A percentile compares a stretch with the other conserved stretches of the same genome.
Conservation (phyloP, 1,140 invertebrate genomes). For the Bilobella aurantiaca region DNA sequence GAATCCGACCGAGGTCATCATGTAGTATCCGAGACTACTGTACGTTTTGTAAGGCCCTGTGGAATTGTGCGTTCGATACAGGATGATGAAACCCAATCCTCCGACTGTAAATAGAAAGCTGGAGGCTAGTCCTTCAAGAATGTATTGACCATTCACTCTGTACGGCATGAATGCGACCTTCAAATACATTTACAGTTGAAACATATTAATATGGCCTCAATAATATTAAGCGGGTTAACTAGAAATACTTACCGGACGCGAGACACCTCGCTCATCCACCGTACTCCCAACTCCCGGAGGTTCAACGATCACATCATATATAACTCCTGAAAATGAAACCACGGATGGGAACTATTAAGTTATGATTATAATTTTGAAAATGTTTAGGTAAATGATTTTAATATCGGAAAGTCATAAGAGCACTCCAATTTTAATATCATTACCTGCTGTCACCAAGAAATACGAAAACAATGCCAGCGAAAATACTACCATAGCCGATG, state of each 20-base stretch:
- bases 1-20: conserved; percentile 86
- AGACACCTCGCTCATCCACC: conserved; percentile 92
- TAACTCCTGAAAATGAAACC: conserved; percentile 75
- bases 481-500: too few relatives aligned
- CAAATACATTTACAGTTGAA: conserved; percentile 13
- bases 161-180: conserved; percentile 98
- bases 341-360: too few relatives aligned
- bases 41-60: conserved; percentile 80
- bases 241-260: conserved; percentile 67
- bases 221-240: background rate
- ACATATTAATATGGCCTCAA: conserved; percentile 9
- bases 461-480: too few relatives aligned
- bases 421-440: too few relatives aligned
- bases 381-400: too few relatives aligned
- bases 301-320: conserved; percentile 97
- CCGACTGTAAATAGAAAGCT: conserved; percentile 93
- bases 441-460: too few relatives aligned
- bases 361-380: too few relatives aligned
- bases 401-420: too few relatives aligned
- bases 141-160: conserved; percentile 95
- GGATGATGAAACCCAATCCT: conserved; percentile 88
- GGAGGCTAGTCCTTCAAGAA: conserved; percentile 94
- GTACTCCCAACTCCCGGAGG: conserved; percentile 95
- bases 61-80: conserved; percentile 84
- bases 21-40: conserved; percentile 43